A percentile compares a stretch with the other conserved stretches of the same genome.
Conservation (phyloP, 2,113 vertebrate species). For the Varanus salvator region DNA sequence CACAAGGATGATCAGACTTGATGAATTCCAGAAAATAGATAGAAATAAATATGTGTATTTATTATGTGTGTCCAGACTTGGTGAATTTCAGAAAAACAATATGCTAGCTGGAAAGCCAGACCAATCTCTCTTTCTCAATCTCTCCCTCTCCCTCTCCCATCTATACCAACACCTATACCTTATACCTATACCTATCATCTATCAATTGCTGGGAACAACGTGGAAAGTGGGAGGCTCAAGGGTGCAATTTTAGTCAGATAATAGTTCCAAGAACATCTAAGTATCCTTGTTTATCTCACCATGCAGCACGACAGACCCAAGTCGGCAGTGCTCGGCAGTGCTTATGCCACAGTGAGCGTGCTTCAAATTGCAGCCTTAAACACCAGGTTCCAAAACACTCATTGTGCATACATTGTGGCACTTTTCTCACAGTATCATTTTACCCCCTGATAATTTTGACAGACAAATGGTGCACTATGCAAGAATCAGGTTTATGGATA, state of each 20-base stretch:
- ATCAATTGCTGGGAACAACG: background rate
- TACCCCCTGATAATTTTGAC: background rate
- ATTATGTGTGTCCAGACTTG: background rate
- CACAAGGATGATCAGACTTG: background rate
- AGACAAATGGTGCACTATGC: rapidly evolving
- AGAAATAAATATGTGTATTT: background rate
- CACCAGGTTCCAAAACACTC: rapidly evolving
- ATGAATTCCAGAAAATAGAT: background rate
- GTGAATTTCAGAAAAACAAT: background rate
- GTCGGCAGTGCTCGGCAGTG: rapidly evolving
- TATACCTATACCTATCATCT: too few relatives aligned
- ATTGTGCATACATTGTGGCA: background rate
- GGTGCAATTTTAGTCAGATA: background rate
- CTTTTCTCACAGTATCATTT: background rate
- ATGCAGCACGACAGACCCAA: background rate
- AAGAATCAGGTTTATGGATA: background rate
- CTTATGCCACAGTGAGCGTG: background rate
- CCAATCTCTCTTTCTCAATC: too few relatives aligned
- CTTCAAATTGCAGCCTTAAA: background rate
- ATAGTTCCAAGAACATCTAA: background rate
- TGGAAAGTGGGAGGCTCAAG: slow-evolving; percentile 8
- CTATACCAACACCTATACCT: too few relatives aligned
- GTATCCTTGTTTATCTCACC: background rate
- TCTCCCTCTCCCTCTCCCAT: too few relatives aligned
- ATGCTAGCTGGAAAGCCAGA: too few relatives aligned